A percentile compares a stretch with the other conserved stretches of the same genome.
phyloP scores from a whole-genome alignment of 2,113 vertebrate genomes.

The Arothron firmamentum region DNA sequence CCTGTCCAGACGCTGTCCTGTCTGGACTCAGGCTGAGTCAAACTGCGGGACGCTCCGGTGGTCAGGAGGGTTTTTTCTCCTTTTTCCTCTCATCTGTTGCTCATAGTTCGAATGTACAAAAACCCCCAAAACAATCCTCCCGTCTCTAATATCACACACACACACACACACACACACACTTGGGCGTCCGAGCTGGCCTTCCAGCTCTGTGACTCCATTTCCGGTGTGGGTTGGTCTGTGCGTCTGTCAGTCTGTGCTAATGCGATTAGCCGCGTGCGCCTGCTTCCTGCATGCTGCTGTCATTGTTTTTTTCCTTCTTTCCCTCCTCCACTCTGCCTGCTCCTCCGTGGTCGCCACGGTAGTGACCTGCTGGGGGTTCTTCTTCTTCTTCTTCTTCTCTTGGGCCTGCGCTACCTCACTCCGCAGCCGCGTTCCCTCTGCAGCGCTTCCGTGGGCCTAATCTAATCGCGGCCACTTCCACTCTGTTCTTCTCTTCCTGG shows the following conservation, averaged over 20 bases:
- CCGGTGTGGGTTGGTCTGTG: conserved; percentile 61
- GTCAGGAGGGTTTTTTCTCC: not conserved
- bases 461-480: conserved; percentile 41
- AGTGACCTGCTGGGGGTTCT: conserved; percentile 16
- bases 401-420: conserved; percentile 30
- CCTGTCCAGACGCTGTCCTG: no score
- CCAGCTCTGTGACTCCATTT: conserved; percentile 67
- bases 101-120: not conserved
- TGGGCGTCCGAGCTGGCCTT: conserved; percentile 62
- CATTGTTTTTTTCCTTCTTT: conserved; percentile 22
- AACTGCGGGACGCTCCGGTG: conserved; percentile 17
- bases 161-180: conserved; percentile 25
- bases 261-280: conserved; percentile 60
- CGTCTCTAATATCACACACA: conserved; percentile 12
- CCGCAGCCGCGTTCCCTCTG: conserved; percentile 23
- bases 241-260: conserved; percentile 59
- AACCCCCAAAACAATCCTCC: no score
- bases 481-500: conserved; percentile 8
- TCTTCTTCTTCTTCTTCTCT: not conserved
- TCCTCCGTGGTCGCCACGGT: conserved; percentile 9
- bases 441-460: conserved; percentile 26
- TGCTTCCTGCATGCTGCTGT: conserved; percentile 45
- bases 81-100: not conserved
- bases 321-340: not conserved
- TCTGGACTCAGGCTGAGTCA: conserved; percentile 26